Conservation (phyloP, 2,797 vertebrate species). For the Protonibea diacanthus region DNA sequence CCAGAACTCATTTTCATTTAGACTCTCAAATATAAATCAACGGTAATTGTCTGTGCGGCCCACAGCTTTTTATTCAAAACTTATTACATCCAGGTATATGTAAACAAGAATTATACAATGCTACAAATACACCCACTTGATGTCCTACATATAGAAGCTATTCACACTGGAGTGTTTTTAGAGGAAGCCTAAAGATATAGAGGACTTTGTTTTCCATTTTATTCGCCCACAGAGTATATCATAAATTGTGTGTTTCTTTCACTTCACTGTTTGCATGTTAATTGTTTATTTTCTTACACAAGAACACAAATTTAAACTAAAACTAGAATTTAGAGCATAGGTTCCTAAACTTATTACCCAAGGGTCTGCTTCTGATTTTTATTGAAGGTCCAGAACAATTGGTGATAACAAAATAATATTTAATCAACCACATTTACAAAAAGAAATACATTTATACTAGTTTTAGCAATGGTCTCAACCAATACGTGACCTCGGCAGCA, state of each 20-base stretch:
- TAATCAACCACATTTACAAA: too few species aligned
- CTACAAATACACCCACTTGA: slow-evolving; percentile 61
- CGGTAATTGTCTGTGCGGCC: slow-evolving; percentile 40
- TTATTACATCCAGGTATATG: slow-evolving; percentile 49
- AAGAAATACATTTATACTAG: too few species aligned
- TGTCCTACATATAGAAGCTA: slow-evolving; percentile 58
- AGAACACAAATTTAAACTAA: neutral
- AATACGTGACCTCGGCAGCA: too few species aligned
- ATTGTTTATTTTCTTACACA: slow-evolving; percentile 5
- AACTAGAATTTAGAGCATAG: too few species aligned
- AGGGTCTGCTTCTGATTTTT: too few species aligned
- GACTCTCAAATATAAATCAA: slow-evolving; percentile 42
- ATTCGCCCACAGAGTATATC: slow-evolving; percentile 38
- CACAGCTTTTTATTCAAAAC: slow-evolving; percentile 44
- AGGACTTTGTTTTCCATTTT: slow-evolving; percentile 43
- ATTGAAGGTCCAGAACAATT: too few species aligned
- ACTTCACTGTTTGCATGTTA: neutral
- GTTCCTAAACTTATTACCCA: too few species aligned
- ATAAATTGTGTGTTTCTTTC: slow-evolving; percentile 1
- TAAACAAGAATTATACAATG: slow-evolving; percentile 59
- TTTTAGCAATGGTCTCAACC: too few species aligned
- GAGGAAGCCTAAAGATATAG: slow-evolving; percentile 37
- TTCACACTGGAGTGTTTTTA: slow-evolving; percentile 45
- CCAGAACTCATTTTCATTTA: slow-evolving; percentile 34
- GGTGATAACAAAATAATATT: too few species aligned